Evolutionary conservation across 2,797 vertebrate genomes (phyloP).

Genomic region (Syngnathus acus): DNA sequence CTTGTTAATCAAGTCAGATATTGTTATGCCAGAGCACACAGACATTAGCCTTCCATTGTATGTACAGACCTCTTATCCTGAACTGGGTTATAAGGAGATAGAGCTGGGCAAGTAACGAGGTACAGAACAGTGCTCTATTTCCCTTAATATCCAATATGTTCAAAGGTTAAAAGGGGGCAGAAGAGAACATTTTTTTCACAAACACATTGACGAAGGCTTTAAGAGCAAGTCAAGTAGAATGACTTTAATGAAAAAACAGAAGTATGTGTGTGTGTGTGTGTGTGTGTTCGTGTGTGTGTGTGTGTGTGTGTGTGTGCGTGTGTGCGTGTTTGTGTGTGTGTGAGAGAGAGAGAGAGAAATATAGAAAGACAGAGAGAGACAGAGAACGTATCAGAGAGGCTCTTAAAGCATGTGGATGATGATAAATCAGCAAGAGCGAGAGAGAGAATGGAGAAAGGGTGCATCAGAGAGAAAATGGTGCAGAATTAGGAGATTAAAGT

Average conservation of each 20-base stretch:
- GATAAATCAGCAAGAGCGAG: conserved; percentile 29
- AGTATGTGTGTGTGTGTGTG: conserved; percentile 6
- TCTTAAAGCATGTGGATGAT: conserved; percentile 25
- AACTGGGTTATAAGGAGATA: not conserved
- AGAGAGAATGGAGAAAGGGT: conserved; percentile 27
- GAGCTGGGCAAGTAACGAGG: not conserved
- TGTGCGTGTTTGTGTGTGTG: not conserved
- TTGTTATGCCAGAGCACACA: not conserved
- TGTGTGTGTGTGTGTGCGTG: not conserved
- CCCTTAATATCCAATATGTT: conserved; percentile 17
- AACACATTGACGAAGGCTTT: not conserved
- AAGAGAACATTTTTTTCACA: not conserved
- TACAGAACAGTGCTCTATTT: conserved; percentile 19
- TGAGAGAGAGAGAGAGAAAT: conserved; percentile 12
- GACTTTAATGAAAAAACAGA: conserved; percentile 24
- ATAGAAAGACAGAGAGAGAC: not conserved
- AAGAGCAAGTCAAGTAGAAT: conserved; percentile 28
- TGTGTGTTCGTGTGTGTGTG: not conserved
- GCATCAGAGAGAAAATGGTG: conserved; percentile 36
- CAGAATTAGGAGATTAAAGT: conserved; percentile 72
- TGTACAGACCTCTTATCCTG: not conserved
- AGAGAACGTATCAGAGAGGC: not conserved
- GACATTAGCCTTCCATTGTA: not conserved
- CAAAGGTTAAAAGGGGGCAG: conserved; percentile 12
- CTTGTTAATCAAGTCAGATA: not conserved